phyloP scores from a whole-genome alignment of 2,888 invertebrate species.

The Spisula solida region DNA sequence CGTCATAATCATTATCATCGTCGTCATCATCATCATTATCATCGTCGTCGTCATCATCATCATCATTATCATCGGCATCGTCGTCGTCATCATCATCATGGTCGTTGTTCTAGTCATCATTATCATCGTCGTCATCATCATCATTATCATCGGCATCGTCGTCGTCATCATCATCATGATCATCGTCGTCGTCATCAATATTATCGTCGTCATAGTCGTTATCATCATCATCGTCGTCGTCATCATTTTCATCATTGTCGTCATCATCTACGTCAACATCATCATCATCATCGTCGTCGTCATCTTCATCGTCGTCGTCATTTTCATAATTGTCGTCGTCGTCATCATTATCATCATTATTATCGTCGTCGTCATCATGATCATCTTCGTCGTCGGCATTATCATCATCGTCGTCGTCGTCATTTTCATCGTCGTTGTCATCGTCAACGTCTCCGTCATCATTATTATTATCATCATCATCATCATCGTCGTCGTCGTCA shows the following conservation, averaged over 20 bases:
- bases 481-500: neutral
- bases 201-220: too few relatives aligned
- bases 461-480: too few relatives aligned
- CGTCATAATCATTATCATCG: constrained; percentile 18
- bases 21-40: constrained; percentile 19
- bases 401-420: too few relatives aligned
- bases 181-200: too few relatives aligned
- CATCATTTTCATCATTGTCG: constrained; percentile 13
- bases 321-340: neutral
- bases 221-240: neutral
- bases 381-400: too few relatives aligned
- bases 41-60: constrained; percentile 8
- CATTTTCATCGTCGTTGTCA: too few relatives aligned
- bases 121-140: neutral
- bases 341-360: neutral
- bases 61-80: neutral
- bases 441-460: too few relatives aligned
- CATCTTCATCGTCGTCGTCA: neutral
- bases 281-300: constrained; percentile 22
- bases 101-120: neutral
- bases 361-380: neutral
- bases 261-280: neutral
- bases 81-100: neutral
- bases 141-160: neutral
- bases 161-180: too few relatives aligned